Evolutionary conservation across 2,888 invertebrate species (phyloP).

Genomic region (Drosophila leonis): DNA sequence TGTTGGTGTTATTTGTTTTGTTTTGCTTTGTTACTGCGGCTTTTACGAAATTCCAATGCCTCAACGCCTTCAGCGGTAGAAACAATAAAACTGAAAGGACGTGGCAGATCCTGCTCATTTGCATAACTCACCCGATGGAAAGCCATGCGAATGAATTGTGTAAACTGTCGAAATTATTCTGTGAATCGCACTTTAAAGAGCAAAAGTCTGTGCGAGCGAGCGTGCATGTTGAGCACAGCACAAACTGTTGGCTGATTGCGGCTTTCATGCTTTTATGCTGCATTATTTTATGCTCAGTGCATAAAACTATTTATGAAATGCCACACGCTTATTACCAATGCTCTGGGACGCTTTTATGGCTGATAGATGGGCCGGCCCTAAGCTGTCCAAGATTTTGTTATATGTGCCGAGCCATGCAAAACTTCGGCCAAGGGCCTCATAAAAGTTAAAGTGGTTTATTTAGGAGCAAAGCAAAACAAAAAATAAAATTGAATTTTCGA

Average conservation of each 20-base stretch:
- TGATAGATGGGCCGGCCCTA: slow-evolving; percentile 19
- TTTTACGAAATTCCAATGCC: slow-evolving; percentile 55
- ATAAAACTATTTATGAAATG: slow-evolving; percentile 75
- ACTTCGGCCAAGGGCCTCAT: slow-evolving; percentile 42
- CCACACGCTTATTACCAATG: slow-evolving; percentile 26
- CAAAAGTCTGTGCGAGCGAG: slow-evolving; percentile 6
- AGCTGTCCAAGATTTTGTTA: slow-evolving; percentile 51
- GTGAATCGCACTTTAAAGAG: slow-evolving; percentile 43
- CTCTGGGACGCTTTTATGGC: slow-evolving; percentile 50
- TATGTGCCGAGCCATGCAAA: slow-evolving; percentile 39
- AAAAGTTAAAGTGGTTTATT: slow-evolving; percentile 52
- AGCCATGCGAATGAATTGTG: slow-evolving; percentile 13
- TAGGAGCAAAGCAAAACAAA: slow-evolving; percentile 9
- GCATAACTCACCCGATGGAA: slow-evolving; percentile 37
- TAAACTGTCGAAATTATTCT: slow-evolving; percentile 30
- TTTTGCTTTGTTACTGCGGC: slow-evolving; percentile 39
- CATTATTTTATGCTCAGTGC: slow-evolving; percentile 39
- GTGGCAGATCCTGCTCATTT: slow-evolving; percentile 35
- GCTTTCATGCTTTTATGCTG: slow-evolving; percentile 49
- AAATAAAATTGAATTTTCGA: not conserved
- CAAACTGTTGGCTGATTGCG: slow-evolving; percentile 46
- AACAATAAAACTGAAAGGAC: slow-evolving; percentile 45
- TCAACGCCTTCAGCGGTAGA: slow-evolving; percentile 51
- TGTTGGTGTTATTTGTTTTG: slow-evolving; percentile 39
- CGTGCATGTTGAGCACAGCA: slow-evolving; percentile 10